Conservation (phyloP, 2,888 invertebrate species). For the Unio delphinus region DNA sequence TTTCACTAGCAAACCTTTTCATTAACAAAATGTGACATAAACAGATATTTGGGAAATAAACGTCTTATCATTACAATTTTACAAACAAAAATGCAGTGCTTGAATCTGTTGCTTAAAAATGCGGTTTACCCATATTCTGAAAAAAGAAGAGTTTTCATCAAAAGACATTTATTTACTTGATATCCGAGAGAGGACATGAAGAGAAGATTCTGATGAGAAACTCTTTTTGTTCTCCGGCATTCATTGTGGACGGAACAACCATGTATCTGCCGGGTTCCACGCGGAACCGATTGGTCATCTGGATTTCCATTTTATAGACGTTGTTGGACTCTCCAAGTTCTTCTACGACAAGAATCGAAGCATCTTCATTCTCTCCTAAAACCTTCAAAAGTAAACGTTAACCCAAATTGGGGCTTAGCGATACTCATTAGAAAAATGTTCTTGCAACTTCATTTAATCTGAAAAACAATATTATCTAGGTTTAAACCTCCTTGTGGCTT, state of each 20-base stretch:
- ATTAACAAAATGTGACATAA: no score
- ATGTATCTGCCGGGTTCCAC: constrained; percentile 55
- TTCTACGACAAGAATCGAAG: constrained; percentile 24
- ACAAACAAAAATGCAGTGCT: background rate
- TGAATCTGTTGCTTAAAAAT: background rate
- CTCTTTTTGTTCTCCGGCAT: constrained; percentile 48
- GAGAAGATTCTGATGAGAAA: constrained; percentile 56
- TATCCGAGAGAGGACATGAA: constrained; percentile 36
- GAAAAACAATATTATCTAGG: no score
- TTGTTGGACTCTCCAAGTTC: constrained; percentile 46
- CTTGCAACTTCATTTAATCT: no score
- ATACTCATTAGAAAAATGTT: no score
- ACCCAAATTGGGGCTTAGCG: background rate
- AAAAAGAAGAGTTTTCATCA: background rate
- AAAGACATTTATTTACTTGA: constrained; percentile 32
- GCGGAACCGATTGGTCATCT: constrained; percentile 39
- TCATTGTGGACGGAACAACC: constrained; percentile 50
- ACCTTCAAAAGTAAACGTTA: constrained; percentile 20
- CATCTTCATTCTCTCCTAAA: constrained; percentile 20
- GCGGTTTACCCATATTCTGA: background rate
- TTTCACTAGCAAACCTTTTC: no score
- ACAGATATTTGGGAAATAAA: no score
- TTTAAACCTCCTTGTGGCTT: no score
- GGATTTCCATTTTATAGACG: constrained; percentile 44
- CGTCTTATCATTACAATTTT: no score